Evolutionary conservation across 2,797 vertebrate genomes (phyloP).

Genomic region (Poeciliopsis turneri): DNA sequence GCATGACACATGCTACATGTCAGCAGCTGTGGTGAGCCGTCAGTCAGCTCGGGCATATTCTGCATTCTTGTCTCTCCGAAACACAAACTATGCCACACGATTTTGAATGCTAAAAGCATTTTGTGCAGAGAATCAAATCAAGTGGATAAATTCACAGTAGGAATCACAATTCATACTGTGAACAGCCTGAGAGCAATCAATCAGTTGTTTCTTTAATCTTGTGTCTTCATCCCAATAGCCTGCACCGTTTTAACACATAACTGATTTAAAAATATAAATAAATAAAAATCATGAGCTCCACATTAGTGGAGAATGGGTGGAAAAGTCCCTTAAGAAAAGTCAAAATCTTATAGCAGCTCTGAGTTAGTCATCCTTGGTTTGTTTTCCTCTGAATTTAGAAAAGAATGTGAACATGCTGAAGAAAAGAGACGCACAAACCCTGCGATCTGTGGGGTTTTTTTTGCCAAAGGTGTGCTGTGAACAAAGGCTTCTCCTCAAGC

Average conservation of each 20-base stretch:
- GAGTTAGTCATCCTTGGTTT: conserved; percentile 11
- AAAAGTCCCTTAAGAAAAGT: neutral
- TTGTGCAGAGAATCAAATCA: conserved; percentile 55
- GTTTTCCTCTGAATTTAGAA: conserved; percentile 33
- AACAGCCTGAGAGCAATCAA: conserved; percentile 51
- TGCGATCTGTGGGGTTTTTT: conserved; percentile 26
- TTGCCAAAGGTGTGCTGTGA: conserved; percentile 25
- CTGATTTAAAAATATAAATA: conserved; percentile 12
- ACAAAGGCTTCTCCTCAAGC: conserved; percentile 39
- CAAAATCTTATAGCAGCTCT: neutral
- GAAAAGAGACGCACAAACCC: conserved; percentile 23
- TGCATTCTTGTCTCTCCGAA: conserved; percentile 8
- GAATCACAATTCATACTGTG: conserved; percentile 44
- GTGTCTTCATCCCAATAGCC: conserved; percentile 30
- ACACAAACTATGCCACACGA: conserved; percentile 29
- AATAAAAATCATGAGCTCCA: conserved; percentile 23
- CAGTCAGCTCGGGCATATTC: conserved; percentile 27
- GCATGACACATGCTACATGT: conserved; percentile 24
- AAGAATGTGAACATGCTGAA: conserved; percentile 15
- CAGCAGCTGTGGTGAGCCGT: conserved; percentile 21
- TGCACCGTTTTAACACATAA: conserved; percentile 22
- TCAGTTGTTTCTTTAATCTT: conserved; percentile 52
- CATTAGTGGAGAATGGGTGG: conserved; percentile 12
- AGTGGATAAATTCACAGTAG: conserved; percentile 51
- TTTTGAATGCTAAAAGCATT: conserved; percentile 45